Conservation (phyloP, 1,140 invertebrate genomes). For the Mylabris phalerata region DNA sequence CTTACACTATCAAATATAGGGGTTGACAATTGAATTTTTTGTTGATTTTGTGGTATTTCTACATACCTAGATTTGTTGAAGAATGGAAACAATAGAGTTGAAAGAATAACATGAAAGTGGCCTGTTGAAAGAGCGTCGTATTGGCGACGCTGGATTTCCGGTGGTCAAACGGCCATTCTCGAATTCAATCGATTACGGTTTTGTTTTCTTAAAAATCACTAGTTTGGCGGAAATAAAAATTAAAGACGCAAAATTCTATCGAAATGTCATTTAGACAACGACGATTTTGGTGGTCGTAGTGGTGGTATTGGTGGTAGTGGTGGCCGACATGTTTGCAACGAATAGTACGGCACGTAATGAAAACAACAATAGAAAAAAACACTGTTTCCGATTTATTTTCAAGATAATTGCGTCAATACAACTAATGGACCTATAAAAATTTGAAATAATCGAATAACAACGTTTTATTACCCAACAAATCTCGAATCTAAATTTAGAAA, state of each 20-base stretch:
- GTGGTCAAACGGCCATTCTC: too few species aligned
- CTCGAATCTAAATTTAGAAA: constrained; percentile 4
- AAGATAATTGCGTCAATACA: not conserved
- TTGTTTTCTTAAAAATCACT: too few species aligned
- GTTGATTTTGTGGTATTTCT: too few species aligned
- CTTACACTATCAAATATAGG: not conserved
- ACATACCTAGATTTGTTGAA: too few species aligned
- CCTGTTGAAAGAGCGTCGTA: too few species aligned
- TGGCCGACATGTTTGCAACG: constrained; percentile 24
- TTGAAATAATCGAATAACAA: not conserved
- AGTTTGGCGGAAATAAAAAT: not conserved
- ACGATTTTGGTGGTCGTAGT: too few species aligned
- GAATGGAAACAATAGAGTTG: too few species aligned
- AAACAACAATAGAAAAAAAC: not conserved
- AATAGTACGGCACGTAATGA: constrained; percentile 18
- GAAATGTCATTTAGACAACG: constrained; percentile 17
- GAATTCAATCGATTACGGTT: too few species aligned
- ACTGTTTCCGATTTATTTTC: not conserved
- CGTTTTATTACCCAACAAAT: not conserved
- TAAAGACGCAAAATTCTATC: constrained; percentile 18
- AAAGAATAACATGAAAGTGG: too few species aligned
- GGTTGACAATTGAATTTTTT: too few species aligned
- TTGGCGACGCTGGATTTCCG: too few species aligned
- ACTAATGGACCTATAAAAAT: too few species aligned
- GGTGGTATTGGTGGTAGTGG: not conserved